These are phyloP conservation scores for Procambarus virginalis DNA, from an alignment of 1,140 invertebrate genomes.

Conservation along the genomic window DNA sequence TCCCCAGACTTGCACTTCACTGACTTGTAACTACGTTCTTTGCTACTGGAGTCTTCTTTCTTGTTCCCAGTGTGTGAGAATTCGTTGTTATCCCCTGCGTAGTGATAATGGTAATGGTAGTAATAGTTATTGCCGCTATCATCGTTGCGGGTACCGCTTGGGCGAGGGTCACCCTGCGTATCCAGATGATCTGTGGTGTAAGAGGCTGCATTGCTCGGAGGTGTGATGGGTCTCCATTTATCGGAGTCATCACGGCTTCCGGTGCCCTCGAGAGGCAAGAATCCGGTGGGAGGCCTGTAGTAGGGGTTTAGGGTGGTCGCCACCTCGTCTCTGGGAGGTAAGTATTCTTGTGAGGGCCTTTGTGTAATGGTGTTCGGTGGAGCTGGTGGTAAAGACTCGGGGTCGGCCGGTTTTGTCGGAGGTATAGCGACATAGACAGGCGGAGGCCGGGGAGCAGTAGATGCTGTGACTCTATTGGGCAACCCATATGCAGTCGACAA, in stretches of 20 bases:
- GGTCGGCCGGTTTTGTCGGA: background rate
- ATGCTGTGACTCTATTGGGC: background rate
- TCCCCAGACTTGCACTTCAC: background rate
- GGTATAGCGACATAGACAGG: slow-evolving; percentile 22
- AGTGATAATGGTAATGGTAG: slow-evolving; percentile 59
- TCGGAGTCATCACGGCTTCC: background rate
- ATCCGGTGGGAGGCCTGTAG: slow-evolving; percentile 13
- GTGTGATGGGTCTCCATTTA: background rate
- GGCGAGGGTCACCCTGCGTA: background rate
- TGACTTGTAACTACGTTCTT: background rate
- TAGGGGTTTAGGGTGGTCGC: background rate
- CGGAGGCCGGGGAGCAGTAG: background rate
- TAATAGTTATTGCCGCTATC: background rate
- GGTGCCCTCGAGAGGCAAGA: slow-evolving; percentile 36
- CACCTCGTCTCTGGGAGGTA: slow-evolving; percentile 13
- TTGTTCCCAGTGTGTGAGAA: background rate
- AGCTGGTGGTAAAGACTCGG: background rate
- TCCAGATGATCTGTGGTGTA: background rate
- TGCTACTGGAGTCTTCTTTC: background rate
- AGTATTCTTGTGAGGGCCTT: background rate
- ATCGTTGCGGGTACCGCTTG: background rate
- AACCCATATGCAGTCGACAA: background rate
- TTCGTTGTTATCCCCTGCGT: background rate
- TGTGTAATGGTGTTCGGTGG: slow-evolving; percentile 18
- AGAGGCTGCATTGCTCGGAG: background rate